Evolutionary conservation across 2,113 vertebrate genomes (phyloP).

Genomic region (Cavia aperea): DNA sequence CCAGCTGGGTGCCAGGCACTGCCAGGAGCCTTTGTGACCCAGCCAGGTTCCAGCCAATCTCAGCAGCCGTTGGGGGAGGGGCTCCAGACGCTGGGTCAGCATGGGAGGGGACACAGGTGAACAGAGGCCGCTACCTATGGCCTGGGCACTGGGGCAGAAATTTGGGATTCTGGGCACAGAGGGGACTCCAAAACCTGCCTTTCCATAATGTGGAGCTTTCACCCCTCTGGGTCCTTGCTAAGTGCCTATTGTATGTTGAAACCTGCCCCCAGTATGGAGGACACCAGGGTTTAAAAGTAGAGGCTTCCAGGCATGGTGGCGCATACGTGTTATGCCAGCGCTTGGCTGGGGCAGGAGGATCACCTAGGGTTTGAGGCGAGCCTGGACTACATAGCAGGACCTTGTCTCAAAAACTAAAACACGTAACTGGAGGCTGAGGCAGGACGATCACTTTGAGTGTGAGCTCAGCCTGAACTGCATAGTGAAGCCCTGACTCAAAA

Average conservation of each 20-base stretch:
- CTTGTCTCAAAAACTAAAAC: no score
- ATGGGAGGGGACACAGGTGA: no score
- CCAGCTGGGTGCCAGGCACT: neutral
- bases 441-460: neutral
- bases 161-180: neutral
- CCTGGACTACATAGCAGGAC: neutral
- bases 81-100: neutral
- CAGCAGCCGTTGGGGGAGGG: neutral
- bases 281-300: neutral
- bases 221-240: neutral
- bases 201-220: neutral
- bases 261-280: neutral
- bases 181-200: neutral
- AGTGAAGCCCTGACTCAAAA: neutral
- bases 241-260: neutral
- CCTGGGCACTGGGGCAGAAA: neutral
- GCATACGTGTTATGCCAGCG: neutral
- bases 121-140: no score
- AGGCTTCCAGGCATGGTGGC: neutral
- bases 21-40: conserved; percentile 54
- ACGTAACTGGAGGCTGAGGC: neutral
- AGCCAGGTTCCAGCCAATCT: conserved; percentile 46
- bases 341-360: neutral
- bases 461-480: neutral
- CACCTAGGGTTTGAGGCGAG: neutral